Conservation (phyloP, 2,888 invertebrate species). For the Antheraea assamensis region DNA sequence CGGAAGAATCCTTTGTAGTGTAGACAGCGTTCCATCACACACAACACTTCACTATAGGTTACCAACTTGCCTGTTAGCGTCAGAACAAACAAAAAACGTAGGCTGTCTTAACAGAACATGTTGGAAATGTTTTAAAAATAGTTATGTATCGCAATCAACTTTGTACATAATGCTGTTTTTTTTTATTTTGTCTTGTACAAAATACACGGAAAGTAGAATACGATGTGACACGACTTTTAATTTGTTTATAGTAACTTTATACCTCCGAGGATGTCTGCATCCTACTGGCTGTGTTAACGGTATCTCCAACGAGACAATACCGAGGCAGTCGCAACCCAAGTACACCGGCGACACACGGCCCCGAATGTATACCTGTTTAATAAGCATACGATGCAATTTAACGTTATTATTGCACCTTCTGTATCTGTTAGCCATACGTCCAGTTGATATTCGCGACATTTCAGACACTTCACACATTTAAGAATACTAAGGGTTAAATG, state of each 20-base stretch:
- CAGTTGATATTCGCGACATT: no score
- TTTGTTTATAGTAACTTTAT: constrained; percentile 17
- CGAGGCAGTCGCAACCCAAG: constrained; percentile 92
- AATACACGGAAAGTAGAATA: neutral
- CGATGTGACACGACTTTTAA: neutral
- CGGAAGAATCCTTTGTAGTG: no score
- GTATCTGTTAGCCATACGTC: neutral
- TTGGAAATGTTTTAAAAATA: no score
- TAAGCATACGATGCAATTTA: neutral
- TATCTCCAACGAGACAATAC: constrained; percentile 95
- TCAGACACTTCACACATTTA: neutral
- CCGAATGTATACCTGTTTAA: constrained; percentile 87
- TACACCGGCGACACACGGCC: constrained; percentile 93
- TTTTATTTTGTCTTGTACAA: neutral
- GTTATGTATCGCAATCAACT: neutral
- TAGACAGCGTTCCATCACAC: no score
- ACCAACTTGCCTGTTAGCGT: no score
- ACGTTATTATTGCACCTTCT: neutral
- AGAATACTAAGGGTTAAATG: neutral
- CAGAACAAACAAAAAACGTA: no score
- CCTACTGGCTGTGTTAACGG: constrained; percentile 94
- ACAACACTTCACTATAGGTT: no score
- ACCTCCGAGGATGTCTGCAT: constrained; percentile 88
- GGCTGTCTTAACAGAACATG: no score
- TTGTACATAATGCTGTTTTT: neutral